Conservation (phyloP, 2,797 vertebrate genomes). For the Somateria mollissima region DNA sequence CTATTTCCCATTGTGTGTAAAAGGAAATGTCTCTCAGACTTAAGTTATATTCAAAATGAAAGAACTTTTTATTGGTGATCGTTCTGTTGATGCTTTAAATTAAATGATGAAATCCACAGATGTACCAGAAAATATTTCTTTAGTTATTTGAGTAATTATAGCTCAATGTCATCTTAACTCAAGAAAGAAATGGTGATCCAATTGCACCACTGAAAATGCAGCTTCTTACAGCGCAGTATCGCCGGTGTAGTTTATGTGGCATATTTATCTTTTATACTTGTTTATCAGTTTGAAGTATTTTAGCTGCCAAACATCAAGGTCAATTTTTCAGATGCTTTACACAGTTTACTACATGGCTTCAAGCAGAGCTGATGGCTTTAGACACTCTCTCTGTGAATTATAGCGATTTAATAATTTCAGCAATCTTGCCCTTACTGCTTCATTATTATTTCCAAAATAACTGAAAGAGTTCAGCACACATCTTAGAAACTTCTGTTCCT, state of each 20-base stretch:
- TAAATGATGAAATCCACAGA: background rate
- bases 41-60: background rate
- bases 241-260: background rate
- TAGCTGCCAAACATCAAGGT: conserved; percentile 35
- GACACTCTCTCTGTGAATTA: conserved; percentile 14
- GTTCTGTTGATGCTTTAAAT: background rate
- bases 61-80: background rate
- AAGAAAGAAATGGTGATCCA: background rate
- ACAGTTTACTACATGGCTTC: background rate
- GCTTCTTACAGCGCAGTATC: background rate
- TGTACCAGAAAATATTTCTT: conserved; percentile 18
- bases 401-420: conserved; percentile 33
- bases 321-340: conserved; percentile 36
- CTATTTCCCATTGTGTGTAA: background rate
- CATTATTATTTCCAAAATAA: conserved; percentile 43
- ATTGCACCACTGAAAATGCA: background rate
- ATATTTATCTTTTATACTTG: conserved; percentile 9
- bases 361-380: conserved; percentile 31
- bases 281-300: conserved; percentile 35
- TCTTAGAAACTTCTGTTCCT: background rate
- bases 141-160: conserved; percentile 13
- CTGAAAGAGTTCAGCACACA: background rate
- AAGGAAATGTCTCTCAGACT: background rate
- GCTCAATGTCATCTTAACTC: conserved; percentile 8
- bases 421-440: conserved; percentile 1